Percentiles rank a stretch among this genome's conserved stretches.
These are phyloP conservation scores for Melanotaenia boesemani DNA, from an alignment of 2,797 vertebrate genomes.

Conservation along the genomic window DNA sequence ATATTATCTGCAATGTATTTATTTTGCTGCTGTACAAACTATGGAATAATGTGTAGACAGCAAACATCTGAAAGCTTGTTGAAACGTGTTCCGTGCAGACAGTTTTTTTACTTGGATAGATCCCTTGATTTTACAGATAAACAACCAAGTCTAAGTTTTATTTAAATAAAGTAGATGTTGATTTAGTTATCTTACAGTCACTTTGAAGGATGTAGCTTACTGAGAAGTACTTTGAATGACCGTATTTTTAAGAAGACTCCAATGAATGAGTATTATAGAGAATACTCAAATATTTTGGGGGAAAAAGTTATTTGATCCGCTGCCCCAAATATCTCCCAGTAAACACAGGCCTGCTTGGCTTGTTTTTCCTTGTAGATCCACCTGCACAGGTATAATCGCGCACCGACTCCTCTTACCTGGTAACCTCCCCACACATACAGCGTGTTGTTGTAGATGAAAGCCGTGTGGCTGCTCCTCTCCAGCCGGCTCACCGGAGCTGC, in stretches of 20 bases:
- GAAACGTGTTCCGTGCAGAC: slow-evolving; percentile 4
- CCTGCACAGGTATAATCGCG: slow-evolving; percentile 7
- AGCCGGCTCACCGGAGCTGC: slow-evolving; percentile 58
- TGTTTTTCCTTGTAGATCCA: not conserved
- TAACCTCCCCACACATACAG: slow-evolving; percentile 94
- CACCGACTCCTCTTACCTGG: slow-evolving; percentile 82
- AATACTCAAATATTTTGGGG: no score
- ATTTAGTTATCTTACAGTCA: no score
- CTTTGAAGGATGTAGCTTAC: no score
- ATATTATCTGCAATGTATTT: not conserved
- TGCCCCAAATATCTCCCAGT: not conserved
- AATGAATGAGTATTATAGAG: no score
- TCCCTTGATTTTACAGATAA: not conserved
- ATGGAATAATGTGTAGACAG: not conserved
- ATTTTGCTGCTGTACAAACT: not conserved
- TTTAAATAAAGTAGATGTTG: no score
- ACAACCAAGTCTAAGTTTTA: not conserved
- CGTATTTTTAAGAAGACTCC: no score
- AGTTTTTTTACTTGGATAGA: not conserved
- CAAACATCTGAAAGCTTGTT: slow-evolving; percentile 18
- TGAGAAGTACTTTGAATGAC: no score
- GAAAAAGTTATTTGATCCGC: not conserved
- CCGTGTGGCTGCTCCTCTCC: slow-evolving; percentile 92
- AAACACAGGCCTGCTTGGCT: not conserved
- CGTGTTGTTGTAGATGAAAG: slow-evolving; percentile 84